Evolutionary conservation across 35 echinoderm and acorn worm species (phyloP), one percentile per base, ranked within the genome.

Genomic region (Apostichopus parvimensis): DNA sequence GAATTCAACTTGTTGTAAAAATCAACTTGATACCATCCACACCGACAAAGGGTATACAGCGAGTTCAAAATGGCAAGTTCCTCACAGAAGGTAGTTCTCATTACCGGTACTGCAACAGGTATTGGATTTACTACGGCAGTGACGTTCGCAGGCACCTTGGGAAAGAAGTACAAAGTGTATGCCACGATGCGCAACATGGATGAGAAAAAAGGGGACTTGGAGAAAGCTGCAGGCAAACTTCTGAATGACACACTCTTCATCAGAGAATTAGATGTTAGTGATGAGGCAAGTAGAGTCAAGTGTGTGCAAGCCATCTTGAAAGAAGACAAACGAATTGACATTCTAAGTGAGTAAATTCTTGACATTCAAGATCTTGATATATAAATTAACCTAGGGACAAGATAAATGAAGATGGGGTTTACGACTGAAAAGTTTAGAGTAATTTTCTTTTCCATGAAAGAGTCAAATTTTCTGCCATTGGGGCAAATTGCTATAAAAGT

Each of bases 101-200:
- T 89, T 18, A 89, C 87, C 0, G 87, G 87, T 1, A 72, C 62
- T 1, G 22, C 87, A 54, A 72, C 87, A 71, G 87, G 87, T 70
- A 62, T 89, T 17, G 87, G 87, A 6, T 54, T 89, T 4, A 56
- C 87, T 34, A 76, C 87, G 12, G 87, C 87, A 22, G 20, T 76
- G 45, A 53, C 53, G 23, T 73, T 89, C 14, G 87, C 87, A 65
- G 15, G 52, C 11, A 9, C n/a, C 10, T 28, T 34, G 6, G 61
- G 45, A 1, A 89, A 89, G 64, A 70, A 45, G 62, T 89, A 89
- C 53, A 89, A 89, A 53, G 87, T 89, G 34, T 89, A 52, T 54
- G 62, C 87, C 0, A 89, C 87, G n/a, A 89, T 89, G 87, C 87
- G 87, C 9, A 89, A 89, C 26, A 70, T 89, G 61, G n/a, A 76